Conservation (phyloP, 2,888 invertebrate species). For the Hyles lineata region DNA sequence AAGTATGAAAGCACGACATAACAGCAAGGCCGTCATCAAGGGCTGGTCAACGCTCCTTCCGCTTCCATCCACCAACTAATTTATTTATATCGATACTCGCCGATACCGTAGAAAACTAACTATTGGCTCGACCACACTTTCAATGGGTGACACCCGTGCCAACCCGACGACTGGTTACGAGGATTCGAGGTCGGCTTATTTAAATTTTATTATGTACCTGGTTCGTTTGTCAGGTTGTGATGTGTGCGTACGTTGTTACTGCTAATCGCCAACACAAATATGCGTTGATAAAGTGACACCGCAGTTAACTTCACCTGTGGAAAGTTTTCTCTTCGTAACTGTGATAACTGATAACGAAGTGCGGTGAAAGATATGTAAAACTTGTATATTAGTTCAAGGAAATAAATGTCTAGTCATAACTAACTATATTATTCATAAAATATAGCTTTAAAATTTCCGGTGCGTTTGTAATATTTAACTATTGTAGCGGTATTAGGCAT, state of each 20-base stretch:
- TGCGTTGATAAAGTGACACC: constrained; percentile 5
- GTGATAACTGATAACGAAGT: constrained; percentile 7
- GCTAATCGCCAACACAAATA: constrained; percentile 12
- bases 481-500: no score
- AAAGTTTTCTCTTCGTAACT: constrained; percentile 9
- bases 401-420: background rate
- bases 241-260: background rate
- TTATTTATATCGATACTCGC: constrained; percentile 17
- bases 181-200: constrained; percentile 34
- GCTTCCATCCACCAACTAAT: constrained; percentile 33
- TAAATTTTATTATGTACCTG: constrained; percentile 21
- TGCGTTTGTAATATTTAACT: no score
- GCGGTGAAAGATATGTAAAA: background rate
- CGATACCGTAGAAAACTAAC: constrained; percentile 29
- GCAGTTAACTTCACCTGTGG: constrained; percentile 8
- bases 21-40: constrained; percentile 47
- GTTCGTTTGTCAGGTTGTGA: background rate
- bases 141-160: constrained; percentile 20
- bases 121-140: constrained; percentile 18
- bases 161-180: constrained; percentile 34
- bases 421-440: no score
- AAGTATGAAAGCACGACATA: constrained; percentile 37
- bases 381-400: background rate
- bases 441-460: no score
- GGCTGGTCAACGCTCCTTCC: constrained; percentile 58